Evolutionary conservation across 2,797 vertebrate species (phyloP), one percentile per base, ranked within the genome.

Genomic region (Streptopelia turtur): DNA sequence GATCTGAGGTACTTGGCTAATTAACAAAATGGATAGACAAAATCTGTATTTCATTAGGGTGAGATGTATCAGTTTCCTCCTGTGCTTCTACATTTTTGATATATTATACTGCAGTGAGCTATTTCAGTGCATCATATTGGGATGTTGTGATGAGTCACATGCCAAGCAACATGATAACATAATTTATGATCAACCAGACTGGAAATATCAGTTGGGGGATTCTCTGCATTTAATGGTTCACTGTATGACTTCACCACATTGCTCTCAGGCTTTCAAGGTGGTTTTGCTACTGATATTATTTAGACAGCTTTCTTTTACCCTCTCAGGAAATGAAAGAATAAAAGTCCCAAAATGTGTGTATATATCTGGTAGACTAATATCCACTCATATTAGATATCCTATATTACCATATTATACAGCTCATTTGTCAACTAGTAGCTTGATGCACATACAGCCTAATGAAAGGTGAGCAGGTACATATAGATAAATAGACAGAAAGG

Each of bases 21-120:
- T 97, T 97, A 97, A 92, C 70, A 94, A 91, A 97, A 96, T 96
- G 89, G 86, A 93, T 96, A 96, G 87, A 82, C 79, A 89, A 96
- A 96, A 93, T 93, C 83, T 96, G 90, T 84, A 90, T 94, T 95
- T 97, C 94, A 94, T 96, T 96, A 97, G 85, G 43, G 33, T 94
- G 84, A 95, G 81, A 96, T 93, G 28, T 65, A 95, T 93, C 76
- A 69, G 85, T 94, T 96, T 97, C 94, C 94, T 96, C 85, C 94
- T 94, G 94, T 95, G 96, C 55, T 84, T 89, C 81, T 94, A 75
- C 74, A 76, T 57, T 28, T 75, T 94, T 96, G 89, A 95, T 95
- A 49, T 89, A 96, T 96, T 96, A 92, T 45, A 88, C 88, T 76
- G 68, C 89, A 91, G 72, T 80, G 87, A 91, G 66, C 59, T 92